Evolutionary conservation across 2,888 invertebrate species (phyloP), one percentile per base, ranked within the genome.

Genomic region (Cheilosia variabilis): DNA sequence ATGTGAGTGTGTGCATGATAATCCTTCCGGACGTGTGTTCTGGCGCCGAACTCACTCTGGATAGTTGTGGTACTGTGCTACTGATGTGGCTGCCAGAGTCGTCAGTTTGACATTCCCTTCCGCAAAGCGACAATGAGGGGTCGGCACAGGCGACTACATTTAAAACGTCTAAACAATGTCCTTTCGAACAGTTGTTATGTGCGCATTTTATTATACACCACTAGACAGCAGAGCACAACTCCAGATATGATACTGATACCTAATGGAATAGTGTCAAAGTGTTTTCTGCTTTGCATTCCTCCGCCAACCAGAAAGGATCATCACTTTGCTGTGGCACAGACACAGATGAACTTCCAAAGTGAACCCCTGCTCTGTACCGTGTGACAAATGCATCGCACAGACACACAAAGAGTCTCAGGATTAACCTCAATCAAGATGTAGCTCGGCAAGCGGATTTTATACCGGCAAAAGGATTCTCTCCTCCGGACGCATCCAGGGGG

Each of bases 391-490:
- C 57, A 57, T 63, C 57, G 22, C 45, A 63, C 43, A 50, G 15
- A 55, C 17, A 53, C 13, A 5, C 43, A 68, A 4, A 6, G 15
- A 45, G 9, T 15, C 37, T 22, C 34, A 71, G 77, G 71, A 82
- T 72, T 82, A 77, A 82, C 77, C 71, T 71, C 71, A 77, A 82
- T 60, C 71, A 72, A 72, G 77, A 66, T 53, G 58, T 53, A 77
- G 15, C 52, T 45, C 15, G 13, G 15, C 17, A 65, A 22, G 55
- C n/a, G 34, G 17, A 17, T 57, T 7, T 6, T 27, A 22, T 22
- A 34, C 17, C 22, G 62, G 37, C 53, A 50, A 58, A 37, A 60
- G 71, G 60, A 53, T 60, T 17, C 57, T 4, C 7, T 17, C 57
- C 7, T 4, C 22, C 34, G 31, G 7, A 17, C 43, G 55, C 7